These are phyloP conservation scores for Todiramphus saurophagus DNA, from an alignment of 2,113 vertebrate genomes.

Conservation along the genomic window DNA sequence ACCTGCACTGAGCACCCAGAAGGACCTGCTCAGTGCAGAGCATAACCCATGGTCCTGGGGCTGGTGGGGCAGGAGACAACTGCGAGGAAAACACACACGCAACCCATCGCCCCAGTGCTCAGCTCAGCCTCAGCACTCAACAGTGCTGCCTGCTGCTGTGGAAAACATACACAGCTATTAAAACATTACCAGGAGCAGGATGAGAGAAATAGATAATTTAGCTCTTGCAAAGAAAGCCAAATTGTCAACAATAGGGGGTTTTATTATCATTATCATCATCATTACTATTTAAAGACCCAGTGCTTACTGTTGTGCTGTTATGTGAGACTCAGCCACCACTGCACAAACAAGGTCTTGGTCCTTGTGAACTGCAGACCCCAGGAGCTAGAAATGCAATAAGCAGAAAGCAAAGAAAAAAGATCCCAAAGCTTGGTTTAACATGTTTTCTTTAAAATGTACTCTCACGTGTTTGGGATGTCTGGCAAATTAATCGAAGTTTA, in stretches of 20 bases:
- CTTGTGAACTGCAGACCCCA: background rate
- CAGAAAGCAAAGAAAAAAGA: background rate
- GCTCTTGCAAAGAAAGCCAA: background rate
- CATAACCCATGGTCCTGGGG: background rate
- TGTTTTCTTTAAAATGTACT: background rate
- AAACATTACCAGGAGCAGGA: background rate
- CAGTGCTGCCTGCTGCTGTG: background rate
- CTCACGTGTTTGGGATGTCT: background rate
- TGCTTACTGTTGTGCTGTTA: background rate
- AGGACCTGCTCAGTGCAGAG: background rate
- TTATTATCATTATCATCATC: background rate
- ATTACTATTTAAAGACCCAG: background rate
- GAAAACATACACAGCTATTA: background rate
- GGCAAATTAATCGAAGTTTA: background rate
- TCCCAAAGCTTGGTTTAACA: background rate
- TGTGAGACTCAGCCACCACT: background rate
- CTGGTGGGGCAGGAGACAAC: background rate
- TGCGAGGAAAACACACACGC: background rate
- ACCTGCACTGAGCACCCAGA: background rate
- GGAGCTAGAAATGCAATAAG: background rate
- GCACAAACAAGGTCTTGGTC: background rate
- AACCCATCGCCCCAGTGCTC: rapidly evolving
- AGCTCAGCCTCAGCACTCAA: background rate
- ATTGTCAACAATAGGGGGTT: background rate
- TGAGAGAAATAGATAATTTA: background rate